Conservation (phyloP, 2,113 vertebrate species). For the Prionailurus viverrinus region DNA sequence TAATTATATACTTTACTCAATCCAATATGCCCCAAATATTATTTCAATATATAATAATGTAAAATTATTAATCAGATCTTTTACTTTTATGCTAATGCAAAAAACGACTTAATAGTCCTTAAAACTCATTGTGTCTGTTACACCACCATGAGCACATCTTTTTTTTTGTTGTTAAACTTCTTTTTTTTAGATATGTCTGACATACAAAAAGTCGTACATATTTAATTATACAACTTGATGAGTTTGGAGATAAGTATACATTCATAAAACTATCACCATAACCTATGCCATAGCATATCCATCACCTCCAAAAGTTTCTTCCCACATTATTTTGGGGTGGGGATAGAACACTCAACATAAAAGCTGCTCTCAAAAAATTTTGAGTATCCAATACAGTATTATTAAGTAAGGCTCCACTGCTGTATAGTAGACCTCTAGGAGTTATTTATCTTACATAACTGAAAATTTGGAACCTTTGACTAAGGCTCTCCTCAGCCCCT, state of each 20-base stretch:
- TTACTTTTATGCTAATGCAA: neutral
- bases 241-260: neutral
- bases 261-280: neutral
- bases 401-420: neutral
- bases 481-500: neutral
- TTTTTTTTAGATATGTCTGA: neutral
- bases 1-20: neutral
- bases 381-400: neutral
- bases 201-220: neutral
- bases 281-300: neutral
- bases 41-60: neutral
- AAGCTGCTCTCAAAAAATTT: neutral
- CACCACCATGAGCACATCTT: neutral
- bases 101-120: neutral
- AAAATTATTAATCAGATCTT: neutral
- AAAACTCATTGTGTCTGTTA: neutral
- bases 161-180: too few species aligned
- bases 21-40: neutral
- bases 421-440: neutral
- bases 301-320: neutral
- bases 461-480: neutral
- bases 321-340: neutral
- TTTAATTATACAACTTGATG: neutral
- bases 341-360: neutral
- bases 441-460: neutral